A percentile compares a stretch with the other conserved stretches of the same genome.
phyloP scores from a whole-genome alignment of 2,797 vertebrate genomes.

The Erpetoichthys calabaricus region DNA sequence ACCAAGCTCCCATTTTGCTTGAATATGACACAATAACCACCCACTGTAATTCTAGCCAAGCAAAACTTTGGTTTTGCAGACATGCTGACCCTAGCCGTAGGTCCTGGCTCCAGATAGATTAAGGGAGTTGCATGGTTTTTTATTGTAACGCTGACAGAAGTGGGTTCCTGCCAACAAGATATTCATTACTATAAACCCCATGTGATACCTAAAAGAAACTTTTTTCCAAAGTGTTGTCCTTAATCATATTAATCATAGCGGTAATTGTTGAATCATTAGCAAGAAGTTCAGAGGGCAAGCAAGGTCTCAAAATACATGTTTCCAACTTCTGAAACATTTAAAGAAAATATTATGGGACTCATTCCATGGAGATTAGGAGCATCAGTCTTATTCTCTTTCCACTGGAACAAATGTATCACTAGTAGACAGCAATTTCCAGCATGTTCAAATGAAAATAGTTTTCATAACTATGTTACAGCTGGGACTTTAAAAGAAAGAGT shows the following conservation, averaged over 20 bases:
- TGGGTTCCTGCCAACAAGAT: slow-evolving; percentile 20
- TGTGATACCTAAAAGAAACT: slow-evolving; percentile 28
- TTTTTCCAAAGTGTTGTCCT: slow-evolving; percentile 22
- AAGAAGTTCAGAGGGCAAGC: slow-evolving; percentile 15
- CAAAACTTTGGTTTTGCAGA: slow-evolving; percentile 3
- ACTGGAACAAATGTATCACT: too few species aligned
- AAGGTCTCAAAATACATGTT: slow-evolving; percentile 9
- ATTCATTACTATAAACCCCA: slow-evolving; percentile 24
- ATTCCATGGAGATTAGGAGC: slow-evolving; percentile 9
- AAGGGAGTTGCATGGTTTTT: slow-evolving; percentile 6
- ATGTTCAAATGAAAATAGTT: too few species aligned
- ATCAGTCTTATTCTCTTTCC: slow-evolving; percentile 13
- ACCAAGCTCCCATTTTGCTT: neutral
- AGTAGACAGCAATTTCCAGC: too few species aligned
- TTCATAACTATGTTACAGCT: too few species aligned
- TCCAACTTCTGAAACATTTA: slow-evolving; percentile 6
- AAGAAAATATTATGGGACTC: slow-evolving; percentile 9
- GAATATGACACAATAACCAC: neutral
- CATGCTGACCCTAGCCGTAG: neutral
- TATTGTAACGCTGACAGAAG: slow-evolving; percentile 27
- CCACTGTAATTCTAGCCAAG: neutral
- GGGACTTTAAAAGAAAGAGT: too few species aligned
- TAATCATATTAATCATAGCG: slow-evolving; percentile 34
- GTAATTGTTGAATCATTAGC: slow-evolving; percentile 30
- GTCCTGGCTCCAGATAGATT: slow-evolving; percentile 14